These are phyloP conservation scores for Aphidius colemani DNA, from an alignment of 2,888 invertebrate species.

Conservation along the genomic window DNA sequence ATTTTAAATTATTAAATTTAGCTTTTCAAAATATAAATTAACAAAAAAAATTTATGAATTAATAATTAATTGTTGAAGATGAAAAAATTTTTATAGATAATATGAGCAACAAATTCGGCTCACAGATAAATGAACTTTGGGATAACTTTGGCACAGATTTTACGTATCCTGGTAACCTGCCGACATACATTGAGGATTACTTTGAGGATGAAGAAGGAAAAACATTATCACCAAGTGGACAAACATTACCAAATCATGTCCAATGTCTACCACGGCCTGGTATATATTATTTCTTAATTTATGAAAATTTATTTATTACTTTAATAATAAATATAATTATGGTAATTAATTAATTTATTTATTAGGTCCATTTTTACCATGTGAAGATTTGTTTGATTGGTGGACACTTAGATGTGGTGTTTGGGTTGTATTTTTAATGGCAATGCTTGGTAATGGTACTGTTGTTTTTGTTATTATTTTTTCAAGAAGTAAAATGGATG, in stretches of 20 bases:
- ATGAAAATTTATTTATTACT: slow-evolving; percentile 4
- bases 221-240: slow-evolving; percentile 41
- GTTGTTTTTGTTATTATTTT: slow-evolving; percentile 92
- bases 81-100: slow-evolving; percentile 65
- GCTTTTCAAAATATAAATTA: not conserved
- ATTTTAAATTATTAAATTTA: not conserved
- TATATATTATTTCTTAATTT: slow-evolving; percentile 38
- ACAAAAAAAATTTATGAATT: slow-evolving; percentile 6
- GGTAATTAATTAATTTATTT: slow-evolving; percentile 17
- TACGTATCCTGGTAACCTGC: slow-evolving; percentile 72
- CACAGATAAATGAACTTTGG: slow-evolving; percentile 73
- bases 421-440: slow-evolving; percentile 95
- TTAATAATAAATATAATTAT: not conserved
- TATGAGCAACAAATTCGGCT: slow-evolving; percentile 73
- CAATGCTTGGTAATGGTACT: slow-evolving; percentile 93
- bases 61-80: not conserved
- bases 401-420: slow-evolving; percentile 96
- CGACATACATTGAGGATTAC: slow-evolving; percentile 75
- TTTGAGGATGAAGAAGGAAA: slow-evolving; percentile 68
- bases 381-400: slow-evolving; percentile 96
- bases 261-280: slow-evolving; percentile 86
- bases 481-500: slow-evolving; percentile 92
- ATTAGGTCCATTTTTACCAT: slow-evolving; percentile 91
- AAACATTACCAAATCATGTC: slow-evolving; percentile 39
- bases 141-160: slow-evolving; percentile 73